Base-by-base conservation (phyloP, 2,888 invertebrate species). In the Rotaria macrura region DNA sequence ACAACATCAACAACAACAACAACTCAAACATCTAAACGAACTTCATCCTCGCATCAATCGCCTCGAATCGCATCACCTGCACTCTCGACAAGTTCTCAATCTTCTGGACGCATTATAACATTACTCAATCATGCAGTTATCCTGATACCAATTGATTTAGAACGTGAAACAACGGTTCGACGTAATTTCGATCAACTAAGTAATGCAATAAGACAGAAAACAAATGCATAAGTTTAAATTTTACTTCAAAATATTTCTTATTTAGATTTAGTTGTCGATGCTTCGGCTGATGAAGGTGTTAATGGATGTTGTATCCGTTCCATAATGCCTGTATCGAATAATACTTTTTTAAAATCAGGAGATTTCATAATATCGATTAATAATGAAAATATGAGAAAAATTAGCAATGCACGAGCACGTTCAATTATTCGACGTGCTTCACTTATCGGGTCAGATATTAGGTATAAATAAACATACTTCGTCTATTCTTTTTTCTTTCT, bases 351-450 rank as follows among this genome's bases (percentile, higher is more conserved):
- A 47, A 43, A 84, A 79, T 25, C 83, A 34, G 86, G 86, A 25
- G 86, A 86, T 74, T 84, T 43, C 38, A 55, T 86, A 12, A 7
- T 84, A 29, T 83, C 83, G 20, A 84, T 86, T 47, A 86, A 86
- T 54, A 86, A 86, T 83, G 86, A 86, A 65, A 74, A 86, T 74
- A 86, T 86, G 86, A 54, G 79, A 74, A 74, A 84, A 74, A 74
- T 72, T 29, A 86, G 29, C 54, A 74, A 86, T 84, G 79, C 86
- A 40, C 72, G 43, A 47, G 86, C 86, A 52, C 47, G 83, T 72
- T 38, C 84, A 0, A 83, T 86, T 55, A 47, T 86, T 29, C 84
- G 52, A 47, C 72, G 86, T 52, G 86, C 86, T 10, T 86, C 86
- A 38, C 29, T 86, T 10, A 84, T 57, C 6, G 74, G 86, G 54